Base-by-base conservation (phyloP, 2,888 invertebrate genomes). In the Pimpla rufipes region DNA sequence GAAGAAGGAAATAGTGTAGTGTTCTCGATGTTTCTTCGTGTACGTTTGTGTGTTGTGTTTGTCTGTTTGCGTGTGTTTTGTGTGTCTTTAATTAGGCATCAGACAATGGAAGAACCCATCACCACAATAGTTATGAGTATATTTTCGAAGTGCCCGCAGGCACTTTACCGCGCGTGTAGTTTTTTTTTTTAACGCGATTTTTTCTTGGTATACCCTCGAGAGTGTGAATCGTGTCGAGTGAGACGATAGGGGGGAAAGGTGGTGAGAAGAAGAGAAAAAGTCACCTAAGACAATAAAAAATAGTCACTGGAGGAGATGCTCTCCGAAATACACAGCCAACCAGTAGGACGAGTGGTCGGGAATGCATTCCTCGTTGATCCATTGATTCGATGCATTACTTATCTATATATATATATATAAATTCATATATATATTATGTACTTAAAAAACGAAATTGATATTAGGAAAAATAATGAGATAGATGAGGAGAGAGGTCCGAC, bases 301-400 rank as follows among this genome's bases (percentile, higher is more conserved):
- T 87, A 93, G 93, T 92, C 92, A 90, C 85, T 93, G 93, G 92
- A 93, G 93, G 93, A 93, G 91, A 92, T 90, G 92, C 87, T 70
- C 77, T 71, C 84, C 85, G 89, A 90, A 93, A 93, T 92, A 90
- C 91, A 90, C 88, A 85, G 87, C 90, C 79, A 87, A 90, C 90
- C 90, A 85, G 77, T 86, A 90, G 89, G 89, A 89, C 87, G 89
- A 88, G 87, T 89, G 91, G 89, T 90, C 89, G 81, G 88, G 86
- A 85, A 87, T 87, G 93, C 90, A 91, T 93, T 93, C 90, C 91
- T 86, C 85, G 71, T 62, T 79, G 68, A 83, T 68, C 55, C 37
- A 64, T 70, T 79, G 18, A 87, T 83, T 88, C 70, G 62, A 91
- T 89, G 85, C 89, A 79, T 85, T 86, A 85, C 55, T 66, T 82